Evolutionary conservation across 2,113 vertebrate species (phyloP).

Genomic region (Corynorhinus townsendii): DNA sequence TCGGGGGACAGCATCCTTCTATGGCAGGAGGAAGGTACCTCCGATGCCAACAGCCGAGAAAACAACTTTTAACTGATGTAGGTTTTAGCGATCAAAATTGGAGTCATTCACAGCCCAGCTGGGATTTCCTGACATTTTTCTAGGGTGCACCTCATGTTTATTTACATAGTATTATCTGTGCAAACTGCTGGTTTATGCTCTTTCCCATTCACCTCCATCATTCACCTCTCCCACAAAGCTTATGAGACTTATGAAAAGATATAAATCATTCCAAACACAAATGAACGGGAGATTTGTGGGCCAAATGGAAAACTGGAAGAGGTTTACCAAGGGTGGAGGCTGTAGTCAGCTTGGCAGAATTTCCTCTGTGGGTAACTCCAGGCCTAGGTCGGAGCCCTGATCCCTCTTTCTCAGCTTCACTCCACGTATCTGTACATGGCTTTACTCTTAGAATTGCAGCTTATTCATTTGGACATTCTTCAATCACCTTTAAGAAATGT

Average conservation of each 20-base stretch:
- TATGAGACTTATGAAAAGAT: conserved; percentile 29
- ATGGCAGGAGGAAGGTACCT: not conserved
- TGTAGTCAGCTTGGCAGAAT: not conserved
- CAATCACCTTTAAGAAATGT: not conserved
- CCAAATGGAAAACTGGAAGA: not conserved
- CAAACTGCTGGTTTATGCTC: not conserved
- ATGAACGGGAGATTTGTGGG: not conserved
- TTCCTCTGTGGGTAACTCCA: not conserved
- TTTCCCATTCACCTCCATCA: not conserved
- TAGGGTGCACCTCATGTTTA: not conserved
- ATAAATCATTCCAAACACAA: conserved; percentile 21
- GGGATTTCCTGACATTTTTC: not conserved
- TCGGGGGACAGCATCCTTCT: not conserved
- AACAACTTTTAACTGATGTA: not conserved
- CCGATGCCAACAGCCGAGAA: conserved; percentile 5
- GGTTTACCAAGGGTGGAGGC: not conserved
- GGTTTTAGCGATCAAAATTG: not conserved
- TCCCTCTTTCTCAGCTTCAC: not conserved
- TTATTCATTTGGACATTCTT: not conserved
- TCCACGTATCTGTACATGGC: not conserved
- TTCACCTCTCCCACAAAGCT: not conserved
- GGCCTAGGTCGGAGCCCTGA: not conserved
- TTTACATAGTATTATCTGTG: not conserved
- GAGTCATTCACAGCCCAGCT: not conserved
- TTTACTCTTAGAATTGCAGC: not conserved